These are phyloP conservation scores for Conus betulinus DNA, from an alignment of 1,140 invertebrate species.

Conservation along the genomic window DNA sequence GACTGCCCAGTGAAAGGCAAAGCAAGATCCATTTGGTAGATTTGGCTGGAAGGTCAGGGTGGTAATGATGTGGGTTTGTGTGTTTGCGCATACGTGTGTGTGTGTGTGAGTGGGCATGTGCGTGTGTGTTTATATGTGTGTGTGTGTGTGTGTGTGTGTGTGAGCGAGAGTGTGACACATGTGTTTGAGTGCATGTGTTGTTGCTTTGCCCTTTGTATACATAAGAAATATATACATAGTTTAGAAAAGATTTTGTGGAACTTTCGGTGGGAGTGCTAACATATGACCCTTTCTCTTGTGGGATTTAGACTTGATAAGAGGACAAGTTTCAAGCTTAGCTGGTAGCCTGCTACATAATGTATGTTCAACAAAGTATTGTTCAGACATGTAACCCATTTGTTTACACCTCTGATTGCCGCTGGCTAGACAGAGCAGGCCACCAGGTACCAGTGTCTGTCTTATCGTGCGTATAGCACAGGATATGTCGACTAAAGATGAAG, in stretches of 20 bases:
- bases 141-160: background rate
- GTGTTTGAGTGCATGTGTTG: background rate
- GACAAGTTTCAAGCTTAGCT: too few relatives aligned
- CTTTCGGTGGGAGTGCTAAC: too few relatives aligned
- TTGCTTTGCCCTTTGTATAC: background rate
- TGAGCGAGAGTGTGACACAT: background rate
- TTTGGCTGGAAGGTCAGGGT: conserved; percentile 80
- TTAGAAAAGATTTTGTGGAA: background rate
- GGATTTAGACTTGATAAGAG: too few relatives aligned
- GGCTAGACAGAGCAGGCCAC: too few relatives aligned
- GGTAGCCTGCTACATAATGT: too few relatives aligned
- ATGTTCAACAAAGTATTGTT: too few relatives aligned
- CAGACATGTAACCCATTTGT: too few relatives aligned
- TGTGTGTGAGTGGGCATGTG: background rate
- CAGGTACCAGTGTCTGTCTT: too few relatives aligned
- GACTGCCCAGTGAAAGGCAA: conserved; percentile 78
- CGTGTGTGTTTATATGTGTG: background rate
- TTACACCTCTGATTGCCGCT: too few relatives aligned
- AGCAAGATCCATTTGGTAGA: conserved; percentile 83
- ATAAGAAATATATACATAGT: background rate
- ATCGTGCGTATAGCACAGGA: too few relatives aligned
- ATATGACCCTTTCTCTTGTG: too few relatives aligned
- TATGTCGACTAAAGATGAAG: too few relatives aligned
- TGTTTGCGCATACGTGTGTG: background rate
- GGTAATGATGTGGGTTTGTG: background rate